phyloP scores from a whole-genome alignment of 2,797 vertebrate genomes.

The Pipistrellus kuhlii region DNA sequence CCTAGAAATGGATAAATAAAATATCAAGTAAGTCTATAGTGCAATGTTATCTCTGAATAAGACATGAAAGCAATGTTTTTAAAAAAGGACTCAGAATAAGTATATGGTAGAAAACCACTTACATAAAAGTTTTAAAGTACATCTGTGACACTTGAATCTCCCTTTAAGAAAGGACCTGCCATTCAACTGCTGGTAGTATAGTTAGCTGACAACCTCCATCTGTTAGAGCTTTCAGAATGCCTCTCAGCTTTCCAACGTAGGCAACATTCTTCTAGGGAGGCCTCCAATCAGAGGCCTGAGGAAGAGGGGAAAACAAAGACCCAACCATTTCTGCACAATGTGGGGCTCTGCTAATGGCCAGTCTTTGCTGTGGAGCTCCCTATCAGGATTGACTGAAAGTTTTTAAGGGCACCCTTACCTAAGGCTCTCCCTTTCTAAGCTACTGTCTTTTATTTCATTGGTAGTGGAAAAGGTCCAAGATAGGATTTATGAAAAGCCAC shows the following conservation, averaged over 20 bases:
- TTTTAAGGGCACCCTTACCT: background rate
- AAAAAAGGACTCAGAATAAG: background rate
- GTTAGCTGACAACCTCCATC: background rate
- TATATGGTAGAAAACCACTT: background rate
- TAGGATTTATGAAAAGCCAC: background rate
- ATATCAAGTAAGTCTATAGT: background rate
- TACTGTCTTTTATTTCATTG: background rate
- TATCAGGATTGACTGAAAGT: background rate
- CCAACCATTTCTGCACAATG: background rate
- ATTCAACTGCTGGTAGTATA: background rate
- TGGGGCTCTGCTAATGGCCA: background rate
- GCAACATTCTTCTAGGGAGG: background rate
- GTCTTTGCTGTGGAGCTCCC: background rate
- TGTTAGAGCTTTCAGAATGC: background rate
- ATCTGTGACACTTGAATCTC: no score
- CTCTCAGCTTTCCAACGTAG: background rate
- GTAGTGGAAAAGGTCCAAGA: background rate
- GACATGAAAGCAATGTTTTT: background rate
- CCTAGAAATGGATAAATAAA: background rate
- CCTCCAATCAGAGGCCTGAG: background rate
- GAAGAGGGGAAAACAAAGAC: background rate
- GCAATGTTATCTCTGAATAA: background rate
- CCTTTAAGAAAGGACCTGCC: background rate
- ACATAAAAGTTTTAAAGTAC: background rate
- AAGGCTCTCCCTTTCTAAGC: background rate